These are phyloP conservation scores for Macroteleia sp. DNA, from an alignment of 2,888 invertebrate species.

Conservation along the genomic window DNA sequence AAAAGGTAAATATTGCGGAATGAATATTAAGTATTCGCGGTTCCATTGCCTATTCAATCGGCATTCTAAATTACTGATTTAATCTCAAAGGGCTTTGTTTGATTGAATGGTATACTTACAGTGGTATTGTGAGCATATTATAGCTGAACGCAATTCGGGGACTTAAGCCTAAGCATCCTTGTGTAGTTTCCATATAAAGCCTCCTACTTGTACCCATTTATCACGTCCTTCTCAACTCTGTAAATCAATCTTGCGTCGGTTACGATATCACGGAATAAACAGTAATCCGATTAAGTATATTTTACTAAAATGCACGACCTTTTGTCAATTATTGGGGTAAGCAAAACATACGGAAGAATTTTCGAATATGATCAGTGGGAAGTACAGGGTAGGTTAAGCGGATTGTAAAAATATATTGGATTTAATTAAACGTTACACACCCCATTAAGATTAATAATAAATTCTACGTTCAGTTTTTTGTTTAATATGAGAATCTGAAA, in stretches of 20 bases:
- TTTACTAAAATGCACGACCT: constrained; percentile 9
- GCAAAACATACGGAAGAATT: constrained; percentile 18
- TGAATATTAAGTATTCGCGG: constrained; percentile 32
- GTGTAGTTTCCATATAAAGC: constrained; percentile 61
- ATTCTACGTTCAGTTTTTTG: too few relatives aligned
- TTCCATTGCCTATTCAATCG: constrained; percentile 42
- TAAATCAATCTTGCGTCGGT: constrained; percentile 67
- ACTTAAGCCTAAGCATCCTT: constrained; percentile 63
- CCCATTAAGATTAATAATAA: too few relatives aligned
- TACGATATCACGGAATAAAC: constrained; percentile 49
- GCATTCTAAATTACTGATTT: constrained; percentile 40
- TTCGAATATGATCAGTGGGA: constrained; percentile 13
- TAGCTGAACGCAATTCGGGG: constrained; percentile 36
- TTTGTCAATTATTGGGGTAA: constrained; percentile 17
- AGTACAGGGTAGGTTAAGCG: constrained; percentile 6
- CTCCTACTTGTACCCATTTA: constrained; percentile 65
- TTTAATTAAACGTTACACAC: constrained; percentile 6
- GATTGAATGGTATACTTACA: constrained; percentile 51
- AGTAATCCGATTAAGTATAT: constrained; percentile 54
- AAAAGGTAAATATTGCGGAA: constrained; percentile 42
- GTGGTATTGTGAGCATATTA: constrained; percentile 38
- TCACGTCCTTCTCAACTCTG: constrained; percentile 66
- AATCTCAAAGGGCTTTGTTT: constrained; percentile 55
- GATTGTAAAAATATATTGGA: too few relatives aligned
- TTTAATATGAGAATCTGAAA: too few relatives aligned